These are phyloP conservation scores for Eueides isabella DNA, from an alignment of 1,140 invertebrate genomes.

Conservation along the genomic window DNA sequence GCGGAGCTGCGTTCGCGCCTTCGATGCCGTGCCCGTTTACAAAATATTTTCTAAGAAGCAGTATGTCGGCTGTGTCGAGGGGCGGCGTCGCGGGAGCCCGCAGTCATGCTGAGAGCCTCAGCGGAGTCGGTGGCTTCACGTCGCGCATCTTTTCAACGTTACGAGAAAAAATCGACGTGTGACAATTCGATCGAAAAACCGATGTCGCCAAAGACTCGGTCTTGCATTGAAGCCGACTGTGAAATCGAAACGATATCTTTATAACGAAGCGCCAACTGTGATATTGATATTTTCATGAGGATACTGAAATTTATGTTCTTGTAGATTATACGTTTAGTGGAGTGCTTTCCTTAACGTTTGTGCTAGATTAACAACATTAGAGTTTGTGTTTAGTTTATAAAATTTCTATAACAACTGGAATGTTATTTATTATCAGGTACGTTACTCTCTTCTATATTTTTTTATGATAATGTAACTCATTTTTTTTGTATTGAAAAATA, in stretches of 20 bases:
- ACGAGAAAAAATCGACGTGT: conserved; percentile 69
- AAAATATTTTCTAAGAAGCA: conserved; percentile 75
- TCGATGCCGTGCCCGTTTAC: conserved; percentile 46
- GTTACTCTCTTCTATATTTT: conserved; percentile 13
- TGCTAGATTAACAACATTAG: conserved; percentile 38
- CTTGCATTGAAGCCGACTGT: conserved; percentile 39
- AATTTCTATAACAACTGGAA: conserved; percentile 33
- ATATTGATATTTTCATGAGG: conserved; percentile 63
- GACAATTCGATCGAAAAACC: conserved; percentile 66
- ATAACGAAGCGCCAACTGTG: conserved; percentile 75
- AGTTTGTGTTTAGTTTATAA: conserved; percentile 42
- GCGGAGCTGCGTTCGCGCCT: conserved; percentile 70
- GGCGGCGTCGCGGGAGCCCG: conserved; percentile 77
- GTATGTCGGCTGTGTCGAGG: conserved; percentile 72
- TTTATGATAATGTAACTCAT: not conserved
- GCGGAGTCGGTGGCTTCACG: conserved; percentile 74
- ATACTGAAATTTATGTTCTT: conserved; percentile 61
- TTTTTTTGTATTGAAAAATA: not conserved
- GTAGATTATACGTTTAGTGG: conserved; percentile 62
- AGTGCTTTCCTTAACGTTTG: conserved; percentile 55
- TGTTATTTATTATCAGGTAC: conserved; percentile 45
- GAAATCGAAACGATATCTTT: conserved; percentile 54
- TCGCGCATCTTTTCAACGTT: conserved; percentile 67
- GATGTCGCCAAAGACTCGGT: conserved; percentile 52
- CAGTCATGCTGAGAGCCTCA: conserved; percentile 80